Conservation (phyloP, 2,113 vertebrate species). For the Prolemur simus region DNA sequence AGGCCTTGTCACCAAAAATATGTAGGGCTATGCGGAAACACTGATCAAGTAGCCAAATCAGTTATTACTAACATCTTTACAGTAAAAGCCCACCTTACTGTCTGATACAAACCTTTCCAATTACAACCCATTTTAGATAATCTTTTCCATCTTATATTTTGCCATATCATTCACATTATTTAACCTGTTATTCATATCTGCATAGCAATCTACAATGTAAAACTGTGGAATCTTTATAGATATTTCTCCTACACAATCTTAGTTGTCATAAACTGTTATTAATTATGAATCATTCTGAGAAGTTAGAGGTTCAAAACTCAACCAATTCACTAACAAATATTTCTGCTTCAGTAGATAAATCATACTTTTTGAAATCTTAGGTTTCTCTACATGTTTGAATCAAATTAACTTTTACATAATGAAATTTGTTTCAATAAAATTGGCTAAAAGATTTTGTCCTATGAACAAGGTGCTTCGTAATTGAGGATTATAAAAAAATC, state of each 20-base stretch:
- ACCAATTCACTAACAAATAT: constrained; percentile 15
- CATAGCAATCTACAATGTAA: constrained; percentile 60
- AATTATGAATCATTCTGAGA: constrained; percentile 29
- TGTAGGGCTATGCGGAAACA: constrained; percentile 8
- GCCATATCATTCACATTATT: constrained; percentile 29
- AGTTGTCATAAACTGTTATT: constrained; percentile 43
- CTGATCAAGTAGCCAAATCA: not conserved
- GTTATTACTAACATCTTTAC: constrained; percentile 26
- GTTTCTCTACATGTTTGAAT: constrained; percentile 34
- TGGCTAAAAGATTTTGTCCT: constrained; percentile 10
- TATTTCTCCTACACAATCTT: constrained; percentile 39
- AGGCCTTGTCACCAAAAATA: not conserved
- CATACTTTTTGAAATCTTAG: constrained; percentile 25
- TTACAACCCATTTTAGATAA: not conserved
- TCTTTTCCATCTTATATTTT: not conserved
- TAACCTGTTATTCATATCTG: constrained; percentile 47
- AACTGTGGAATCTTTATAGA: constrained; percentile 54
- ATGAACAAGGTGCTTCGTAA: constrained; percentile 55
- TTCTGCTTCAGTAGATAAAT: constrained; percentile 44
- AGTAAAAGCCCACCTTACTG: constrained; percentile 50
- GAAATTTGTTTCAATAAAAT: constrained; percentile 54
- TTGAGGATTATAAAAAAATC: constrained; percentile 56
- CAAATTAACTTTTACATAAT: constrained; percentile 37
- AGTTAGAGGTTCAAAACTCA: constrained; percentile 45
- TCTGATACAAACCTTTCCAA: constrained; percentile 35